A percentile compares a stretch with the other conserved stretches of the same genome.
These are phyloP conservation scores for Tenthredo livida DNA, from an alignment of 2,888 invertebrate species.

Conservation along the genomic window DNA sequence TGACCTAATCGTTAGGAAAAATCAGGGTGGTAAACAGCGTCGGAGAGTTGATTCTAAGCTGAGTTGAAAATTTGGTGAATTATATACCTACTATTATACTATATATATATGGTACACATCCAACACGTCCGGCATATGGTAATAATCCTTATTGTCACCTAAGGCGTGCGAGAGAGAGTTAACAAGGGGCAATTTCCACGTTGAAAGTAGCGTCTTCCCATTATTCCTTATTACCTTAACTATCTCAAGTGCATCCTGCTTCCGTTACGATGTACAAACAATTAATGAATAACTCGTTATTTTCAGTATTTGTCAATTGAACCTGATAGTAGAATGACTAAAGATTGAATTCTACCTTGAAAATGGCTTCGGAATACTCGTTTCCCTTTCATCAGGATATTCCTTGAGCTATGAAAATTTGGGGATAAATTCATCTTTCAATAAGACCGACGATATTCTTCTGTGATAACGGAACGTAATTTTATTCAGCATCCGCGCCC, in stretches of 20 bases:
- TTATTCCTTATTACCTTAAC: constrained; percentile 65
- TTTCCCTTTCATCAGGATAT: not conserved
- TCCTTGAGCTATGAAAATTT: not conserved
- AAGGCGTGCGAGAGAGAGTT: constrained; percentile 28
- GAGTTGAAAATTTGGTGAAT: not conserved
- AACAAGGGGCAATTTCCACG: constrained; percentile 46
- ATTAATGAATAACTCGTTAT: not conserved
- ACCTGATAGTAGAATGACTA: not conserved
- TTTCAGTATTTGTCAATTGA: constrained; percentile 10
- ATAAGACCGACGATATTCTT: not conserved
- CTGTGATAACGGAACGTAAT: not conserved
- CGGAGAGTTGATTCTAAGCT: not conserved
- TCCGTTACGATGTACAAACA: constrained; percentile 33
- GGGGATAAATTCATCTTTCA: not conserved
- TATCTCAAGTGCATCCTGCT: constrained; percentile 62
- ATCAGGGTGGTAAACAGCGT: not conserved
- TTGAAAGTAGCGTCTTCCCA: constrained; percentile 43
- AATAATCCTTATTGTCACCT: constrained; percentile 45
- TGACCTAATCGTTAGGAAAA: not conserved
- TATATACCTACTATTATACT: not conserved
- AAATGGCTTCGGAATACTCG: not conserved
- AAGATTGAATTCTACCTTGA: not conserved
- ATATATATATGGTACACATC: not conserved
- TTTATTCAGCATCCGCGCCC: not conserved
- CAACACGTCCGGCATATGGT: constrained; percentile 17